Base-by-base conservation (phyloP, 2,888 invertebrate genomes). In the Drosophila colorata region DNA sequence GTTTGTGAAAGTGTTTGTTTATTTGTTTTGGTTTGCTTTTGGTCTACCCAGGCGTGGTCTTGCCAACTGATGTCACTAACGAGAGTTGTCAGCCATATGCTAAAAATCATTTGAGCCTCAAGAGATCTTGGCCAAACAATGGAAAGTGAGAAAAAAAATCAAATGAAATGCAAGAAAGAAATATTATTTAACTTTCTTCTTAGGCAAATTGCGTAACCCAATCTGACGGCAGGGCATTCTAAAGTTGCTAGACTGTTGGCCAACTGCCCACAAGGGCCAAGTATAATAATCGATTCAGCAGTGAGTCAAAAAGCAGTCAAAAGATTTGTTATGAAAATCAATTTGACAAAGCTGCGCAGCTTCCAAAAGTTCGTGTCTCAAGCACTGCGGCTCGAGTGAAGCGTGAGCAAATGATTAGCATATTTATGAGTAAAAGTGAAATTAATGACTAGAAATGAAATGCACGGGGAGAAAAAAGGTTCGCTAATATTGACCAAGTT, bases 371-470 rank as follows among this genome's bases (percentile, higher is more conserved):
- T 41, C 20, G 31, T 35, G 33, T 35, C 35, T 14, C 8, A 7
- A 33, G 14, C 55, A 4, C 11, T 49, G 7, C 31, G 47, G 9
- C 31, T 20, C n/a, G 31, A 63, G 58, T 43, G 46, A 57, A 67
- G 78, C 78, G 67, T 90, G 80, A 77, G 69, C 71, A 58, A 69
- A 47, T 73, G 61, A 89, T 88, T 88, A 88, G 80, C 88, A 88
- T 88, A 90, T 90, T 89, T 80, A 89, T 90, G 89, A 85, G 87
- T 89, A 88, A 90, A 88, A 88, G 90, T 88, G 90, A 90, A 88
- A 90, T 85, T 89, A 83, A 81, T 73, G 67, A 81, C 68, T 72
- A 56, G 68, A 69, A 68, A 71, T 59, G 41, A 61, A 77, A 70
- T 44, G 57, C 59, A 60, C 37, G 53, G 40, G 25, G 37, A 71